Conservation (phyloP, 2,888 invertebrate species). For the Allolobophora icterica region DNA sequence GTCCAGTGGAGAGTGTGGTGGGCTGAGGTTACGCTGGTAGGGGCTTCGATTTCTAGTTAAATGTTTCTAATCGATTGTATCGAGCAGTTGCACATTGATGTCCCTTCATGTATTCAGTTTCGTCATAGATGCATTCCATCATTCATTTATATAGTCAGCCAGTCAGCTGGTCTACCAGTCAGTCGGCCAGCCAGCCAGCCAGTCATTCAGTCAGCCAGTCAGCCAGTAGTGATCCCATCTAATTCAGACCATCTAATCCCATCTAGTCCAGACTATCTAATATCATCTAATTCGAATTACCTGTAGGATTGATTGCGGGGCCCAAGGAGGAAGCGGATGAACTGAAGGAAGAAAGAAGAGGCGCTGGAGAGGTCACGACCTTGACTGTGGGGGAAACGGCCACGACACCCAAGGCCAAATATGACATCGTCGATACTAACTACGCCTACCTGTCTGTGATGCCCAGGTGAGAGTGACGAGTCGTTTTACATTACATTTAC, state of each 20-base stretch:
- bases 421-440: conserved; percentile 3
- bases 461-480: not conserved
- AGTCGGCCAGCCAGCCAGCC: too few relatives aligned
- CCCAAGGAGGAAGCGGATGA: not conserved
- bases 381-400: not conserved
- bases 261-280: not conserved
- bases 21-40: too few relatives aligned
- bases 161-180: too few relatives aligned
- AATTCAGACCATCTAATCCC: too few relatives aligned
- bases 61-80: too few relatives aligned
- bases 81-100: too few relatives aligned
- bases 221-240: too few relatives aligned
- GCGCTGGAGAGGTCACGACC: not conserved
- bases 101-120: too few relatives aligned
- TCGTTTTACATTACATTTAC: not conserved
- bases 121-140: too few relatives aligned
- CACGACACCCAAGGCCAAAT: not conserved
- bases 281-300: not conserved
- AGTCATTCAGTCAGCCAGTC: too few relatives aligned
- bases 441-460: conserved; percentile 6
- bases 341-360: not conserved
- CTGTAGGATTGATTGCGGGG: not conserved
- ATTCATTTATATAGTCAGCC: too few relatives aligned
- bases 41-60: not conserved
- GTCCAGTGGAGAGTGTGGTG: too few relatives aligned